Evolutionary conservation across 2,888 invertebrate species (phyloP), one percentile per base, ranked within the genome.

Genomic region (Artemia sp.): DNA sequence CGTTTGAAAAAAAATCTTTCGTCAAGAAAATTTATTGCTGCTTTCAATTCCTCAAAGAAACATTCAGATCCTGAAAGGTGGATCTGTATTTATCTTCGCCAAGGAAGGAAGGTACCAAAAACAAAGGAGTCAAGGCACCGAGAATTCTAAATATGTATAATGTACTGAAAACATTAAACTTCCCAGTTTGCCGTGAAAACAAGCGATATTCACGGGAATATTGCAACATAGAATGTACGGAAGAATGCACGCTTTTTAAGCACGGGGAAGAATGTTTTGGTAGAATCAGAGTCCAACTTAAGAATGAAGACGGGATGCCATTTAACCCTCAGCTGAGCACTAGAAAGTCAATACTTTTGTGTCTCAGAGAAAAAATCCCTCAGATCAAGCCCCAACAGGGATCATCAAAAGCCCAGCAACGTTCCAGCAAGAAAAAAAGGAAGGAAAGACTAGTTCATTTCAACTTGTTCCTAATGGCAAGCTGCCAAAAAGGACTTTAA

Each of bases 11-110:
- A n/a, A n/a, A n/a, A 3, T 38, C 1, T 38, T 38, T 38, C 38
- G 12, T 19, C n/a, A 58, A n/a, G 8, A 51, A 19, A 12, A 8
- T 50, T 68, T 6, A 50, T 70, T n/a, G 72, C 70, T 52, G 74
- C 78, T 8, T 79, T 77, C 77, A 77, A 76, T 76, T 84, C 88
- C 10, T 85, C 86, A 72, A 90, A 89, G 77, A 88, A 86, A 73
- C 86, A 90, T 76, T 87, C 86, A 75, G 92, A 92, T 74, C 80
- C 84, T 74, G 88, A 88, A 81, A 89, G 89, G 77, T 98, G 97
- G 97, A 83, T 96, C 70, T 94, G 93, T 77, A 86, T 98, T 72
- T 98, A 98, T 79, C 78, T 89, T n/a, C 90, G 90, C 2, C 88
- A 94, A 78, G 98, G 98, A 7, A 83, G 98, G 51, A 85, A 86